A percentile compares a stretch with the other conserved stretches of the same genome.
Evolutionary conservation across 53 echinoderm and acorn worm species (phyloP).

Genomic region (Paelopatides confundens): DNA sequence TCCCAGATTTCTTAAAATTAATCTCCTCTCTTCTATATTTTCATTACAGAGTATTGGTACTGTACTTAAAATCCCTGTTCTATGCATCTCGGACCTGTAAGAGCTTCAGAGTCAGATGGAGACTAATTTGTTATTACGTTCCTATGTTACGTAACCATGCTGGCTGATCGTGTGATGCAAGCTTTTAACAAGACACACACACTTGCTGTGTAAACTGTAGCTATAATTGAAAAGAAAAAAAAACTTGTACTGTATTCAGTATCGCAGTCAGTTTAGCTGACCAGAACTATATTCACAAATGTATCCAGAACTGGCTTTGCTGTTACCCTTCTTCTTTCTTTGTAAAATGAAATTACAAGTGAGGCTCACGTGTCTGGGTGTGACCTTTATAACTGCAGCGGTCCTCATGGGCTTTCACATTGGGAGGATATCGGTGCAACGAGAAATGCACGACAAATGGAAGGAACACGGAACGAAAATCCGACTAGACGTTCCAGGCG

Average conservation of each 20-base stretch:
- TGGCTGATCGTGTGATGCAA: too few relatives aligned
- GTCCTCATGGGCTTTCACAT: constrained; percentile 33
- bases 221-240: too few relatives aligned
- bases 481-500: neutral
- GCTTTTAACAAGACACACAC: too few relatives aligned
- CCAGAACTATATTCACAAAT: neutral
- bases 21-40: too few relatives aligned
- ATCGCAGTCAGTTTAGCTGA: neutral
- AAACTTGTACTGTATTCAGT: neutral
- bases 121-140: too few relatives aligned
- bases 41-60: too few relatives aligned
- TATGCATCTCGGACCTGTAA: too few relatives aligned
- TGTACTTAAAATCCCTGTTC: too few relatives aligned
- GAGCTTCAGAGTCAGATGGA: too few relatives aligned
- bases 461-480: neutral
- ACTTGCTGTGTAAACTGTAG: too few relatives aligned
- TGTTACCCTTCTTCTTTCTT: constrained; percentile 32
- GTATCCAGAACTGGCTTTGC: constrained; percentile 38
- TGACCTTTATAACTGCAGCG: neutral
- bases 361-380: constrained; percentile 35
- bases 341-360: constrained; percentile 13
- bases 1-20: too few relatives aligned
- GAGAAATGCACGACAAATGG: neutral
- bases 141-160: too few relatives aligned
- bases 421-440: neutral